phyloP scores from a whole-genome alignment of 2,797 vertebrate genomes.

The Vultur gryphus region DNA sequence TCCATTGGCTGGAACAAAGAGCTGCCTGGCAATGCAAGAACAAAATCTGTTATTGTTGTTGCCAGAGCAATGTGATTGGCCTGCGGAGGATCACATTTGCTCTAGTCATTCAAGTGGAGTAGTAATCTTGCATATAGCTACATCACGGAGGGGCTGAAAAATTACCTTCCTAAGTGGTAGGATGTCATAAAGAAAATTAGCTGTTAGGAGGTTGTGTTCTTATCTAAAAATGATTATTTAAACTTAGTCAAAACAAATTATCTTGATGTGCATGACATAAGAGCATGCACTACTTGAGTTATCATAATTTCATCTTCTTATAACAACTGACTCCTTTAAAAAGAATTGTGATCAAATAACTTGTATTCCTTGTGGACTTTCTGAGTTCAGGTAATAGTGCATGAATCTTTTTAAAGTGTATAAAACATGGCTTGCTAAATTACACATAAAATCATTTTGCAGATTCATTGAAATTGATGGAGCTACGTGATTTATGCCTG shows the following conservation, averaged over 20 bases:
- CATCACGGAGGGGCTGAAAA: neutral
- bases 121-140: neutral
- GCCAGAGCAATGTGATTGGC: neutral
- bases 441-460: neutral
- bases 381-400: neutral
- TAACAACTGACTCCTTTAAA: neutral
- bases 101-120: neutral
- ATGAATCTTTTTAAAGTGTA: neutral
- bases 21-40: neutral
- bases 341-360: neutral
- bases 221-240: constrained; percentile 6
- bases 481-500: neutral
- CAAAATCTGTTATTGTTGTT: constrained; percentile 2
- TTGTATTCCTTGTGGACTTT: neutral
- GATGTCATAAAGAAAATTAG: neutral
- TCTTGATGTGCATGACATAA: neutral
- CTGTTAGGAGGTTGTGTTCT: neutral
- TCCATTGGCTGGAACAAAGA: constrained; percentile 21
- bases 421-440: neutral
- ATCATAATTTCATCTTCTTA: neutral
- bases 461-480: neutral
- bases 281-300: neutral
- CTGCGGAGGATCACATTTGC: neutral
- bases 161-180: neutral
- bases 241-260: constrained; percentile 19